Conservation (phyloP, 2,113 vertebrate genomes). For the Tretioscincus oriximinensis region DNA sequence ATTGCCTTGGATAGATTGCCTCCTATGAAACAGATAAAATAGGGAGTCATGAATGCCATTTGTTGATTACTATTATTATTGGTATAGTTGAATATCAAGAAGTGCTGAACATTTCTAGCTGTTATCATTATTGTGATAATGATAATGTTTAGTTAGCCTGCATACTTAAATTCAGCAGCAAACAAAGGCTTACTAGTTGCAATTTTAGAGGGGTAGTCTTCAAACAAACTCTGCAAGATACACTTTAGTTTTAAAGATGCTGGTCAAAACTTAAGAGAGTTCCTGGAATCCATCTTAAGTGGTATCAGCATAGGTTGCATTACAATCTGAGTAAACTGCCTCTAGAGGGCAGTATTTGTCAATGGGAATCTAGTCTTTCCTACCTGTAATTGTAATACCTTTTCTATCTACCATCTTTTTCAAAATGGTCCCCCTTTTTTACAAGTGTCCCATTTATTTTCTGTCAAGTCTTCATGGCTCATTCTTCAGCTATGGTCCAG, state of each 20-base stretch:
- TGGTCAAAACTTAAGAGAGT: background rate
- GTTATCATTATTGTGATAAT: too few species aligned
- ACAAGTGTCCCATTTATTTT: too few species aligned
- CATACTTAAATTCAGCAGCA: background rate
- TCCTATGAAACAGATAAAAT: too few species aligned
- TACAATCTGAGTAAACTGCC: background rate
- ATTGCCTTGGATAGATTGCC: too few species aligned
- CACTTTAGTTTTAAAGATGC: background rate
- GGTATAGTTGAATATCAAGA: too few species aligned
- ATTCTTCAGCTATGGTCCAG: too few species aligned
- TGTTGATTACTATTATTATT: too few species aligned
- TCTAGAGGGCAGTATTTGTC: constrained; percentile 62
- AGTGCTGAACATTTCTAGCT: too few species aligned
- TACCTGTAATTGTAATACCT: background rate
- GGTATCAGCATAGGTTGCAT: background rate
- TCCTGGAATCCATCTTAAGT: background rate
- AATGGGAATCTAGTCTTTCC: constrained; percentile 13
- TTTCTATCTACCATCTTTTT: rapidly evolving
- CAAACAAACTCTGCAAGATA: background rate
- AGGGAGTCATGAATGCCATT: too few species aligned
- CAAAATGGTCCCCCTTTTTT: background rate
- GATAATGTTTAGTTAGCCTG: too few species aligned
- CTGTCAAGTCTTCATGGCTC: too few species aligned
- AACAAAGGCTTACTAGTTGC: background rate
- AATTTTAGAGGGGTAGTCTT: background rate